A percentile compares a stretch with the other conserved stretches of the same genome.
phyloP scores from a whole-genome alignment of 2,797 vertebrate genomes.

The Cichlasoma orientale region DNA sequence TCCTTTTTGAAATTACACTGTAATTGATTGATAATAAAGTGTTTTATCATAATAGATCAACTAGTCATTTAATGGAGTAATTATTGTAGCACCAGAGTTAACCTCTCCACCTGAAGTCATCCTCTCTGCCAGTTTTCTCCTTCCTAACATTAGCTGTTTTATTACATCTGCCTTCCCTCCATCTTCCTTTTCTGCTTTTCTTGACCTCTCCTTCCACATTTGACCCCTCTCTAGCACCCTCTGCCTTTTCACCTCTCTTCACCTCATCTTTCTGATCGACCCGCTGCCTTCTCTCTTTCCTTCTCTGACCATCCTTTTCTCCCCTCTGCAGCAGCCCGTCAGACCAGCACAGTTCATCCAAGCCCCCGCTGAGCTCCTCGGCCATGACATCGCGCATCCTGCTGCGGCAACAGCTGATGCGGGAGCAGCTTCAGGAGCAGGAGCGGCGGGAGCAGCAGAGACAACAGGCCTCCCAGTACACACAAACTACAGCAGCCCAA shows the following conservation, averaged over 20 bases:
- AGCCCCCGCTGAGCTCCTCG: constrained; percentile 94
- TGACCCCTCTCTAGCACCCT: constrained; percentile 38
- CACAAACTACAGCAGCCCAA: constrained; percentile 86
- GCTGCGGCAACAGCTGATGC: constrained; percentile 98
- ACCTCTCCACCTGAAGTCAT: constrained; percentile 21
- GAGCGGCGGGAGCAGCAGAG: constrained; percentile 92
- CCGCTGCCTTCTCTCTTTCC: not conserved
- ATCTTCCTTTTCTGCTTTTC: constrained; percentile 33
- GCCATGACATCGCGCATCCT: constrained; percentile 95
- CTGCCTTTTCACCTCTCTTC: constrained; percentile 13
- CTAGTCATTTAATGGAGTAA: not conserved
- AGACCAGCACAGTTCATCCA: constrained; percentile 92
- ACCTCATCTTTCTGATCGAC: constrained; percentile 17
- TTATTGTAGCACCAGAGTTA: not conserved
- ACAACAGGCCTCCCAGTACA: constrained; percentile 89
- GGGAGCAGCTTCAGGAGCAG: constrained; percentile 98
- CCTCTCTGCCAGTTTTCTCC: not conserved
- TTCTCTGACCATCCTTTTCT: constrained; percentile 8
- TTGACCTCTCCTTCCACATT: constrained; percentile 51
- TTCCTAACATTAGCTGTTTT: constrained; percentile 21
- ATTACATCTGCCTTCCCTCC: constrained; percentile 29
- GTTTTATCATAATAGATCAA: not conserved
- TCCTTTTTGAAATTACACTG: not conserved
- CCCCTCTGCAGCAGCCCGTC: constrained; percentile 81
- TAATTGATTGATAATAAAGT: not conserved